Conservation (phyloP, 2,797 vertebrate genomes). For the Hybognathus amarus region DNA sequence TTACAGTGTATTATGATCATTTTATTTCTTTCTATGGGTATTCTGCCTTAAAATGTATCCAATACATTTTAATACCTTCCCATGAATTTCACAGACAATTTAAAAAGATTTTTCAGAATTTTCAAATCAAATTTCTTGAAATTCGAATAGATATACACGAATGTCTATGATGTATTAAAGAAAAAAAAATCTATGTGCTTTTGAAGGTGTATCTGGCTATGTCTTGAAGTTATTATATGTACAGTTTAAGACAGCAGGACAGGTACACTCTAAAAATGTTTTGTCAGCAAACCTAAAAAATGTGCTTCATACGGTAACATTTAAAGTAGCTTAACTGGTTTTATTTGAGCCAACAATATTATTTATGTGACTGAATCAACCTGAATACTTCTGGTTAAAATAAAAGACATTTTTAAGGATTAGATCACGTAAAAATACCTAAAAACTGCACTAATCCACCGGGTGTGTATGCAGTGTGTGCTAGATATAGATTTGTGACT, state of each 20-base stretch:
- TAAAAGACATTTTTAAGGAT: not conserved
- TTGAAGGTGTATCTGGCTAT: not conserved
- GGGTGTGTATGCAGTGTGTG: slow-evolving; percentile 11
- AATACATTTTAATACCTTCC: slow-evolving; percentile 73
- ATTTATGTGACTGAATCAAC: not conserved
- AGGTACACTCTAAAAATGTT: too few relatives aligned
- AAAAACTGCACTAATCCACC: not conserved
- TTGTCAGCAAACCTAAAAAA: too few relatives aligned
- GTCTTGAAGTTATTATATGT: not conserved
- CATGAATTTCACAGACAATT: slow-evolving; percentile 69
- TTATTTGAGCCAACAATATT: not conserved
- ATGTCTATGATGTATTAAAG: not conserved
- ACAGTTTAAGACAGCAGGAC: not conserved
- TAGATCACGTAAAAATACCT: not conserved
- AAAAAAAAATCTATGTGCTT: not conserved
- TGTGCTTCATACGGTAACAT: too few relatives aligned
- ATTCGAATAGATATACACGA: not conserved
- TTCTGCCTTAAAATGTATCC: slow-evolving; percentile 50
- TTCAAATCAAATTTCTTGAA: slow-evolving; percentile 41
- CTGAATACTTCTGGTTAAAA: not conserved
- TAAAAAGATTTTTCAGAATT: slow-evolving; percentile 63
- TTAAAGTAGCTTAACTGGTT: too few relatives aligned
- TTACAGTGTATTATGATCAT: too few relatives aligned
- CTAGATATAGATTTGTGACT: slow-evolving; percentile 43
- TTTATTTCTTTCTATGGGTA: not conserved